Base-by-base conservation (phyloP, 2,797 vertebrate species). In the Melanitta fusca region DNA sequence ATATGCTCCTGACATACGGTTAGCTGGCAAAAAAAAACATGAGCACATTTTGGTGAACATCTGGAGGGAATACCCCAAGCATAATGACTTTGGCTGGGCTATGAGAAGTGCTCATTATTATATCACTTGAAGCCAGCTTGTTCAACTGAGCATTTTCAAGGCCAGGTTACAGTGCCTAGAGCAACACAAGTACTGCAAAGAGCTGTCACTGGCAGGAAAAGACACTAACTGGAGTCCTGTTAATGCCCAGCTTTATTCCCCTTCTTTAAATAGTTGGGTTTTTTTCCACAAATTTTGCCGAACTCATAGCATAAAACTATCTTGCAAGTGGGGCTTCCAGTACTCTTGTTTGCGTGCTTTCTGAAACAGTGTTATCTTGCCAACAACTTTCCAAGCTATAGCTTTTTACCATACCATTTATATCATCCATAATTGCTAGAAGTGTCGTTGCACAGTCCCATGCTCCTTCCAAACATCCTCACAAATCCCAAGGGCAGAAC, bases 61-160 rank as follows among this genome's bases (percentile, higher is more conserved):
- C 94, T 94, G 95, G 88, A 93, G 83, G 88, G 93, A 95, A 88
- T 65, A 73, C 60, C 73, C 83, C 47, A 56, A 75, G 80, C 68
- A 91, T 68, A 91, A 95, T 85, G 68, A 77, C n/a, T 82, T 87
- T 90, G 93, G 94, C 85, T 77, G 78, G 38, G 56, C 56, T 72
- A 66, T 9, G 38, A 91, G 20, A 89, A 89, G 34, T 7, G 10
- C 47, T 89, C 64, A 77, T 91, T 91, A 80, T 73, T 71, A 8
- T 34, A 85, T 32, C 66, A 79, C 66, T 73, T 62, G 88, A 91
- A 95, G 80, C 82, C 82, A 89, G 30, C 49, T 81, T 73, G 39
- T 61, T 77, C 71, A 87, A 11, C 36, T 61, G 61, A 32, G 43
- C 65, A 75, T 88, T 88, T 88, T 61, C 69, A 88, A 83, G 69